A percentile compares a stretch with the other conserved stretches of the same genome.
phyloP scores from a whole-genome alignment of 2,797 vertebrate species.

The Falco concolor region DNA sequence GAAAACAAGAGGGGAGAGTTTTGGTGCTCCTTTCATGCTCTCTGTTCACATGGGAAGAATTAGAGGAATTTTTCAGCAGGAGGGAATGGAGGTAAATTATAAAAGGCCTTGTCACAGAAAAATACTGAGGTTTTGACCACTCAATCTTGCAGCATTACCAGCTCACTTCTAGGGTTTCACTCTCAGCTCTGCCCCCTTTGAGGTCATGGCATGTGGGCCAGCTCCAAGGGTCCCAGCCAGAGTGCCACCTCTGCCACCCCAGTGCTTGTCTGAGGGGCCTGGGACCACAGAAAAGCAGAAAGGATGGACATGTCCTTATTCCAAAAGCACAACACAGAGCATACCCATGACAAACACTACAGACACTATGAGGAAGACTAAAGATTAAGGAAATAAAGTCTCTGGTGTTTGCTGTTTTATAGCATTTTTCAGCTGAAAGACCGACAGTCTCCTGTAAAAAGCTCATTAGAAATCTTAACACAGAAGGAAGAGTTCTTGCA shows the following conservation, averaged over 20 bases:
- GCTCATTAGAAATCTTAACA: not conserved
- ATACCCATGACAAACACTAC: not conserved
- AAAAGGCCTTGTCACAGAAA: not conserved
- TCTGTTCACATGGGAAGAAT: slow-evolving; percentile 19
- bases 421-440: not conserved
- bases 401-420: not conserved
- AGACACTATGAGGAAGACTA: not conserved
- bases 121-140: not conserved
- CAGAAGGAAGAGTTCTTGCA: not conserved
- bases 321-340: not conserved
- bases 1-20: not conserved
- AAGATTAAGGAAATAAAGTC: not conserved
- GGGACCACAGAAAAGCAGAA: not conserved
- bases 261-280: not conserved
- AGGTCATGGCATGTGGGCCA: not conserved
- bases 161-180: not conserved
- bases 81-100: not conserved
- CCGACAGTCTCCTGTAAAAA: not conserved
- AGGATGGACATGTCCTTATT: rapidly evolving
- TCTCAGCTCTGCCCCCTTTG: not conserved
- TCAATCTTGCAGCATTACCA: not conserved
- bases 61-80: slow-evolving; percentile 19
- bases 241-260: not conserved
- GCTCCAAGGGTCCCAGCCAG: not conserved
- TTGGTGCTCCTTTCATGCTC: not conserved